Conservation (phyloP, 1,140 invertebrate species). For the Drosophila repletoides region DNA sequence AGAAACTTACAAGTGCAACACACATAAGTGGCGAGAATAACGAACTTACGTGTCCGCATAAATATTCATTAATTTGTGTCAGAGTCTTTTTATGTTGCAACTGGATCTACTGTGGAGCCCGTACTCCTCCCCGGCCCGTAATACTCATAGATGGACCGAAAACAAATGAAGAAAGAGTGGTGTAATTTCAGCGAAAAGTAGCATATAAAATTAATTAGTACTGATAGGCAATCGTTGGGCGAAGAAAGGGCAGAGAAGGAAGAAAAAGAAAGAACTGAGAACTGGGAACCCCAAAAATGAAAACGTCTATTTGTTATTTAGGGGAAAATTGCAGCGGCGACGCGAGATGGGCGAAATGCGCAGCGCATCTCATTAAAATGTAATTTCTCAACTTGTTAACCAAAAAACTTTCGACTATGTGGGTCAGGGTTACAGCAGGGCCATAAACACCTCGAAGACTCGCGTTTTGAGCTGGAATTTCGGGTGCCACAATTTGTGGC, state of each 20-base stretch:
- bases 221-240: too few relatives aligned
- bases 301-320: neutral
- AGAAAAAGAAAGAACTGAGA: too few relatives aligned
- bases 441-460: neutral
- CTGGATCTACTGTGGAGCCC: too few relatives aligned
- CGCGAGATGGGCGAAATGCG: slow-evolving; percentile 27
- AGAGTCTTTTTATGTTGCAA: slow-evolving; percentile 16
- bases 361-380: slow-evolving; percentile 73
- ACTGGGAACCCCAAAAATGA: too few relatives aligned
- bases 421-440: slow-evolving; percentile 56
- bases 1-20: neutral
- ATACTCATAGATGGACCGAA: slow-evolving; percentile 9
- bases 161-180: too few relatives aligned
- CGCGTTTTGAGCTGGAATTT: slow-evolving; percentile 46
- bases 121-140: too few relatives aligned
- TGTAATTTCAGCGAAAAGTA: too few relatives aligned
- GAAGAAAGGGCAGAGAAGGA: too few relatives aligned
- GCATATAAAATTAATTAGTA: too few relatives aligned
- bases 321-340: slow-evolving; percentile 39
- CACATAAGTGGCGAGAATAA: slow-evolving; percentile 20
- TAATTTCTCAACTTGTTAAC: slow-evolving; percentile 55
- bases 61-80: slow-evolving; percentile 69
- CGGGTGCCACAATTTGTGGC: slow-evolving; percentile 1
- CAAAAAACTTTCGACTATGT: slow-evolving; percentile 37
- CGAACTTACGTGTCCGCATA: slow-evolving; percentile 47